A percentile compares a stretch with the other conserved stretches of the same genome.
Evolutionary conservation across 2,113 vertebrate species (phyloP).

Genomic region (Oreocharis arfaki): DNA sequence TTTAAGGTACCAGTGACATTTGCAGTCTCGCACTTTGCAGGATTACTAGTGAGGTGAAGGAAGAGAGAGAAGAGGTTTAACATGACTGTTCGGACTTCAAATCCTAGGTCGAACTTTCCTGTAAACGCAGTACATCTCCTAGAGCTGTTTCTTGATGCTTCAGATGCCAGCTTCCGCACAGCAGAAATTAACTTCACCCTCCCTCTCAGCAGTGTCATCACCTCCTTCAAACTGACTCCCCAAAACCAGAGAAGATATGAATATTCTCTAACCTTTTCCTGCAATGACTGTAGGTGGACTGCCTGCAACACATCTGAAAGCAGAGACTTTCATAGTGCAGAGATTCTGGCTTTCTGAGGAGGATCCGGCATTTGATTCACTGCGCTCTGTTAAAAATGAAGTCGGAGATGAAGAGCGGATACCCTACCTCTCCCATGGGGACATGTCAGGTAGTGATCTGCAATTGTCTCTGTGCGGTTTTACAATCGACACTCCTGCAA

Average conservation of each 20-base stretch:
- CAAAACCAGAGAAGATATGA: not conserved
- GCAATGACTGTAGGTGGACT: slow-evolving; percentile 14
- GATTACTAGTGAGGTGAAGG: not conserved
- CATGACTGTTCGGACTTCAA: not conserved
- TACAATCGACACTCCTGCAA: not conserved
- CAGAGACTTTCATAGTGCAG: not conserved
- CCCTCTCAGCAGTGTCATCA: slow-evolving; percentile 1
- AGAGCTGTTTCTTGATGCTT: not conserved
- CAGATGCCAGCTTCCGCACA: not conserved
- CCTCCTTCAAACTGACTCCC: slow-evolving; percentile 17
- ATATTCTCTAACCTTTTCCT: slow-evolving; percentile 31
- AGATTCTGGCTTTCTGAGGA: slow-evolving; percentile 6
- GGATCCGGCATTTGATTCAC: slow-evolving; percentile 14
- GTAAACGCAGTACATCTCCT: not conserved
- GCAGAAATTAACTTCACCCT: slow-evolving; percentile 1
- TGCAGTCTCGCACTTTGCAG: not conserved
- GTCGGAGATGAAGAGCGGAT: not conserved
- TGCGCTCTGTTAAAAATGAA: not conserved
- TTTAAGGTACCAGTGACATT: slow-evolving; percentile 8
- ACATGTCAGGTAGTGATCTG: not conserved
- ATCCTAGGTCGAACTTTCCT: not conserved
- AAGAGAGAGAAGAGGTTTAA: not conserved
- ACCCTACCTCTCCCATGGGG: not conserved
- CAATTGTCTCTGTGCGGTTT: not conserved
- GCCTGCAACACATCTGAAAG: slow-evolving; percentile 10